Conservation (phyloP, 2,888 invertebrate genomes). For the Seira ritae region DNA sequence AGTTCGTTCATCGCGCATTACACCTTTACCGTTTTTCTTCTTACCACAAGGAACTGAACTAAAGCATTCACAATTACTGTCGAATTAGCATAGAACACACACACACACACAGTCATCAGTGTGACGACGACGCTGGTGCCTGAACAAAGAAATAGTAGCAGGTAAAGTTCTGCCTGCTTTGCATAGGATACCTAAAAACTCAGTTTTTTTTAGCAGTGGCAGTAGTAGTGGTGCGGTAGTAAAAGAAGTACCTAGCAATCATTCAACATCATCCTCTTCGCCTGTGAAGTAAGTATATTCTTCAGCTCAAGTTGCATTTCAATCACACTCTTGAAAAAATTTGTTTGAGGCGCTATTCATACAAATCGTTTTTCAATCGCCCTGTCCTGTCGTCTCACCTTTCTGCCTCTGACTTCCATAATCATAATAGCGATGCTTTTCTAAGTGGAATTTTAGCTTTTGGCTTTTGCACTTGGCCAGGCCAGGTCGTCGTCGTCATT, state of each 20-base stretch:
- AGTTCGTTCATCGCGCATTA: background rate
- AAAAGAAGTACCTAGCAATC: background rate
- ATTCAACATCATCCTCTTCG: background rate
- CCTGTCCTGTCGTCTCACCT: too few relatives aligned
- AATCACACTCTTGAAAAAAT: slow-evolving; percentile 1
- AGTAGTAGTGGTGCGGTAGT: too few relatives aligned
- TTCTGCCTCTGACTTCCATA: too few relatives aligned
- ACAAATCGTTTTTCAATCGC: too few relatives aligned
- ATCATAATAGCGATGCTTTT: too few relatives aligned
- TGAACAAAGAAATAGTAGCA: too few relatives aligned
- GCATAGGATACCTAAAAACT: background rate
- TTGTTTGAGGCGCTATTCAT: too few relatives aligned
- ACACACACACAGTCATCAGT: background rate
- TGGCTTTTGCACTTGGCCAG: background rate
- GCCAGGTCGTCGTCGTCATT: background rate
- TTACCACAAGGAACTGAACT: background rate
- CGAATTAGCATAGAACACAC: slow-evolving; percentile 13
- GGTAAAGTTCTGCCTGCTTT: background rate
- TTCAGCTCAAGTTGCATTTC: background rate
- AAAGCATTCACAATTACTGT: slow-evolving; percentile 4
- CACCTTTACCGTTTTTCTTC: background rate
- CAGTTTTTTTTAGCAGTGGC: too few relatives aligned
- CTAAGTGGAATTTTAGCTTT: too few relatives aligned
- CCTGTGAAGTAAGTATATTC: background rate
- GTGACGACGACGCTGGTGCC: too few relatives aligned